Evolutionary conservation across 2,797 vertebrate genomes (phyloP), one percentile per base, ranked within the genome.

Genomic region (Caiman crocodilus): DNA sequence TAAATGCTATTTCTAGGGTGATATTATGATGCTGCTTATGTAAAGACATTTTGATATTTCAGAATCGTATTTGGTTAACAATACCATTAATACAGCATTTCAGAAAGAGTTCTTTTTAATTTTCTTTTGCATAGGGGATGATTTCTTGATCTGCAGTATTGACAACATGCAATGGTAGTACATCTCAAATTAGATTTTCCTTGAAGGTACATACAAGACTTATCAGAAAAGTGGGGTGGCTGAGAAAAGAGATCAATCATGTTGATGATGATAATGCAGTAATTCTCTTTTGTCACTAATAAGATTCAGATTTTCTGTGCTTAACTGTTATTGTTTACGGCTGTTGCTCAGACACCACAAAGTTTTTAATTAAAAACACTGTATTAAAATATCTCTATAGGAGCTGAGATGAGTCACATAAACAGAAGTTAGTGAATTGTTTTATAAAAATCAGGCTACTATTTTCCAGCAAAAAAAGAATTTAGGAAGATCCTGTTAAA

Each of bases 401-500:
- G 25, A 42, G 85, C 58, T 56, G 50, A 90, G 61, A 26, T 82
- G 58, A 60, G 87, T 90, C 79, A 88, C 76, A 30, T 84, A 90
- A 92, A 87, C n/a, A 86, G 18, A 11, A 87, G 12, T 20, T 84
- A 78, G 86, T 82, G 84, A 84, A 79, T 91, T 77, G 59, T 90
- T 28, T 55, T 91, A 89, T 89, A 94, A 94, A 90, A 91, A 82
- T 85, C 20, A 77, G 92, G 56, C 77, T 73, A n/a, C 57, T 30
- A 76, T 4, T 81, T 94, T 85, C 42, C 55, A 88, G 67, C 0
- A 0, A 64, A 63, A 71, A 9, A 74, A 4, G 64, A 25, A 35
- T 84, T 90, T 88, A 90, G 87, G 82, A 87, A 90, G 85, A 83
- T 85, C 23, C 25, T 79, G 92, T 88, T 26, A 8, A 2, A 87